These are phyloP conservation scores for Erebia epiphron DNA, from an alignment of 2,888 invertebrate genomes.

Conservation along the genomic window DNA sequence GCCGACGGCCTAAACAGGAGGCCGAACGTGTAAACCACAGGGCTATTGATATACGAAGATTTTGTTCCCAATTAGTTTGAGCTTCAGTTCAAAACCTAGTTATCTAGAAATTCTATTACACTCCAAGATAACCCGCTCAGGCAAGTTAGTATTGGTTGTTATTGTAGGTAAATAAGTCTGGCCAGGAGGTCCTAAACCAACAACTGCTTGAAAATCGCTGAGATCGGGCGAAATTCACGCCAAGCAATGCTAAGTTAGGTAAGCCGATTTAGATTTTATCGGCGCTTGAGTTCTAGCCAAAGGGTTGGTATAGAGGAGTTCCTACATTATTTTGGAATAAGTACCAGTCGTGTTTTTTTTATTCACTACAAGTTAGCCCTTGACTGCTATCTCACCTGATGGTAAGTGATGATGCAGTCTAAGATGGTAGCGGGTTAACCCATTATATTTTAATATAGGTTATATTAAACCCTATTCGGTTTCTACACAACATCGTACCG, in stretches of 20 bases:
- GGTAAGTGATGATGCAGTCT: too few relatives aligned
- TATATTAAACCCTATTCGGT: too few relatives aligned
- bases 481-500: too few relatives aligned
- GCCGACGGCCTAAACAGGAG: too few relatives aligned
- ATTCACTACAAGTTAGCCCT: too few relatives aligned
- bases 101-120: constrained; percentile 1
- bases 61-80: too few relatives aligned
- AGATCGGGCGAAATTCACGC: constrained; percentile 25
- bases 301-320: background rate
- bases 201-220: constrained; percentile 29
- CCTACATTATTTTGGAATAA: background rate
- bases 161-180: constrained; percentile 26
- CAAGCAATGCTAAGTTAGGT: constrained; percentile 16
- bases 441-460: too few relatives aligned
- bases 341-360: too few relatives aligned
- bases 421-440: too few relatives aligned
- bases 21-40: too few relatives aligned
- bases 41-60: too few relatives aligned
- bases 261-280: constrained; percentile 28
- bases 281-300: background rate
- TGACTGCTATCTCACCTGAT: too few relatives aligned
- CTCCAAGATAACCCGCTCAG: constrained; percentile 1
- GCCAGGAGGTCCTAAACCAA: constrained; percentile 32
- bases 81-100: background rate
- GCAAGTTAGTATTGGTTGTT: constrained; percentile 6